phyloP scores from a whole-genome alignment of 2,113 vertebrate genomes.

The Leptobrachium ailaonicum region DNA sequence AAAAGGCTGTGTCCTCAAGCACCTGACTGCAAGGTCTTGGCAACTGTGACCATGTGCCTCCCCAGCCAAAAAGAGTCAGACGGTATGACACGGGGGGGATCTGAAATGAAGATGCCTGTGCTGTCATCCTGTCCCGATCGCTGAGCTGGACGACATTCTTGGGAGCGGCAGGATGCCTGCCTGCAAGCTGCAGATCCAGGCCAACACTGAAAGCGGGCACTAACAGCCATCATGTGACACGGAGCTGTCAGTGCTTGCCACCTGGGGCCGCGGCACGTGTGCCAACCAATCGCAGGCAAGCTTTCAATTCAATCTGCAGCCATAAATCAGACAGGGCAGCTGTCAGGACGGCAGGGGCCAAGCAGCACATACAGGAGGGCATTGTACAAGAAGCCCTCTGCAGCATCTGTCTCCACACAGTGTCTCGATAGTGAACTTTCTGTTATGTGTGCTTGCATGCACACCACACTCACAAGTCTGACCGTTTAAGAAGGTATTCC shows the following conservation, averaged over 20 bases:
- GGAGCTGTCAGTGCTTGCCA: constrained; percentile 55
- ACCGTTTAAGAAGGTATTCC: too few relatives aligned
- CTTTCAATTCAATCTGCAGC: constrained; percentile 8
- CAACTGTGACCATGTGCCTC: constrained; percentile 45
- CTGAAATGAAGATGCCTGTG: constrained; percentile 46
- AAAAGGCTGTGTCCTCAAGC: constrained; percentile 50
- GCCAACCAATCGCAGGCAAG: constrained; percentile 49
- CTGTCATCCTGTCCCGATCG: constrained; percentile 41
- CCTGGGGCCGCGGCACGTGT: constrained; percentile 52
- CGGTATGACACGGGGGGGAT: constrained; percentile 32
- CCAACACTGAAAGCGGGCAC: constrained; percentile 52
- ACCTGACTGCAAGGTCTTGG: constrained; percentile 49
- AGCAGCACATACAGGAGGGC: background rate
- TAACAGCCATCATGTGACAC: constrained; percentile 58
- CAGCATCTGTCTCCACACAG: too few relatives aligned
- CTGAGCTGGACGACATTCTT: constrained; percentile 50
- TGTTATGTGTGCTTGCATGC: too few relatives aligned
- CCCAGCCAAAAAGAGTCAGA: constrained; percentile 42
- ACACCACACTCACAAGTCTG: too few relatives aligned
- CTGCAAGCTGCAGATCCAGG: constrained; percentile 46
- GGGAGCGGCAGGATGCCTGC: constrained; percentile 51
- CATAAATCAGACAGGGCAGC: constrained; percentile 15
- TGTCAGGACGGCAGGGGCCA: background rate
- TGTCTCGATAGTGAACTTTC: too few relatives aligned
- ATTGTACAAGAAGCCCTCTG: too few relatives aligned